Conservation (phyloP, 2,797 vertebrate genomes). For the Halcyon chelicuti region DNA sequence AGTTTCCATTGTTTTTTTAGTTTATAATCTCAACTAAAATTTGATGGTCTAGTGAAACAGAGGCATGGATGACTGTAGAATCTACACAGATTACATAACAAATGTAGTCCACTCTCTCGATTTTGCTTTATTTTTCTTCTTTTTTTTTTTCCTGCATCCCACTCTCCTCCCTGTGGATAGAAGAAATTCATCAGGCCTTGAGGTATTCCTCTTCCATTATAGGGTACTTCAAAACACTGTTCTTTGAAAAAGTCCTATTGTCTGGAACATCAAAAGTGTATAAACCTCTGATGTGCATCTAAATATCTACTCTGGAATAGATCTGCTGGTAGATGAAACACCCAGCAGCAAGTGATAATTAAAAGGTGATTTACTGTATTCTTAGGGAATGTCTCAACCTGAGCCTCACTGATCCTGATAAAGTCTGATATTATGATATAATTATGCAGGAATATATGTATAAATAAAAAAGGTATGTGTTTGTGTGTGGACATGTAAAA, state of each 20-base stretch:
- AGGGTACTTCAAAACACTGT: neutral
- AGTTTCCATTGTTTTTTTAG: neutral
- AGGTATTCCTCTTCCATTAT: neutral
- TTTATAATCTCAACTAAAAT: neutral
- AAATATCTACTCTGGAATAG: neutral
- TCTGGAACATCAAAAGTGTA: neutral
- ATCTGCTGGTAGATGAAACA: neutral
- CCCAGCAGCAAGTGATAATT: neutral
- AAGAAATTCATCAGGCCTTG: neutral
- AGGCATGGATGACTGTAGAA: neutral
- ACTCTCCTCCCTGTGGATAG: neutral
- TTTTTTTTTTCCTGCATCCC: neutral
- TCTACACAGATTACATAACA: neutral
- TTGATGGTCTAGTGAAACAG: neutral
- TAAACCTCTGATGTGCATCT: neutral
- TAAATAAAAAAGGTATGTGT: rapidly evolving
- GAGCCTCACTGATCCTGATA: neutral
- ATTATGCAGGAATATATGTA: neutral
- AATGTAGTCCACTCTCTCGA: neutral
- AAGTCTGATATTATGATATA: neutral
- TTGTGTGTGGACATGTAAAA: neutral
- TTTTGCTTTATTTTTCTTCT: neutral
- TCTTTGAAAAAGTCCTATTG: neutral
- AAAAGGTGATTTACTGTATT: neutral
- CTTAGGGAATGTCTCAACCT: neutral